Percentiles rank a stretch among this genome's conserved stretches.
These are phyloP conservation scores for Habropoda laboriosa DNA, from an alignment of 1,140 invertebrate species.

Conservation along the genomic window DNA sequence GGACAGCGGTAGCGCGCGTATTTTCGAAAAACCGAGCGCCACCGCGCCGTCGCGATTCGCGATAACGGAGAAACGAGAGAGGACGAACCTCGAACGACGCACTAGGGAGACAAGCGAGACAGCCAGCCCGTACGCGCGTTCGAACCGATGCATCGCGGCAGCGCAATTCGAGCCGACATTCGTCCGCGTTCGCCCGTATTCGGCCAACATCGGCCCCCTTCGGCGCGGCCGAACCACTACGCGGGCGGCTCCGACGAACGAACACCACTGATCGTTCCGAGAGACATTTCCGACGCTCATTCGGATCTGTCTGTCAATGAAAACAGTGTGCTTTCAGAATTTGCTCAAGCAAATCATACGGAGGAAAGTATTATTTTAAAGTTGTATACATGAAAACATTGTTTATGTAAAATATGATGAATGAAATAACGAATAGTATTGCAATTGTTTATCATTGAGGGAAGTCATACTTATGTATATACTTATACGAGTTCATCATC, in stretches of 20 bases:
- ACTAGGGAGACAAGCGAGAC: conserved; percentile 48
- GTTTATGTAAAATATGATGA: too few species aligned
- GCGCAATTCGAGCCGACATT: conserved; percentile 69
- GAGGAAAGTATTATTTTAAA: too few species aligned
- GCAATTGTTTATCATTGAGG: too few species aligned
- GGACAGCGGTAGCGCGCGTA: conserved; percentile 30
- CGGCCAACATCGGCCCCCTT: conserved; percentile 51
- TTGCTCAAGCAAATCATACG: too few species aligned
- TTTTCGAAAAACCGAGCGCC: conserved; percentile 32
- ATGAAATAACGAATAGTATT: too few species aligned
- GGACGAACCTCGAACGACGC: conserved; percentile 37
- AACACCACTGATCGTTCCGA: not conserved
- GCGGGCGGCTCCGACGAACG: conserved; percentile 55
- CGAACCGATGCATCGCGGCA: conserved; percentile 67
- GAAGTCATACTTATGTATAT: too few species aligned
- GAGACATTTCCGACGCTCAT: conserved; percentile 2
- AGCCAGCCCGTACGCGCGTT: conserved; percentile 52
- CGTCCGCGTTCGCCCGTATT: conserved; percentile 51
- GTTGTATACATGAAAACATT: too few species aligned
- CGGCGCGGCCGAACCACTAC: conserved; percentile 44
- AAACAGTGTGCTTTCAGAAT: not conserved
- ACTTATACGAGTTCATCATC: too few species aligned
- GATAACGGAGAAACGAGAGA: conserved; percentile 24
- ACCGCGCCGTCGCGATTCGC: conserved; percentile 14
- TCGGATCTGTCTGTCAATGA: conserved; percentile 33